phyloP scores from a whole-genome alignment of 2,113 vertebrate genomes.

The Megaceryle maxima region DNA sequence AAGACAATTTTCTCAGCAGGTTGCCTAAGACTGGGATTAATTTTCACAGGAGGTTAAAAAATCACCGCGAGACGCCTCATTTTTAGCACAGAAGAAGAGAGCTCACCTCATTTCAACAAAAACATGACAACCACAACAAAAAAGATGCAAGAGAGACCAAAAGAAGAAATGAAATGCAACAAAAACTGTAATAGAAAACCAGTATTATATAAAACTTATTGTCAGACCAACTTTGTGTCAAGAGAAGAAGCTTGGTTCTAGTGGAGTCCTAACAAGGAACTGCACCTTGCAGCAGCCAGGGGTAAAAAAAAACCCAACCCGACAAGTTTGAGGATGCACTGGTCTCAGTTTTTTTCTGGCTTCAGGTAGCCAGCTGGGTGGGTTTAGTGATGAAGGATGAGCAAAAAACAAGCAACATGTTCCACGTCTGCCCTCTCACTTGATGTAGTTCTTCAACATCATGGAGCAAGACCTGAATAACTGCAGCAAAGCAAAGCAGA shows the following conservation, averaged over 20 bases:
- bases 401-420: not conserved
- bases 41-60: not conserved
- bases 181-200: not conserved
- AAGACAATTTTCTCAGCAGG: constrained; percentile 15
- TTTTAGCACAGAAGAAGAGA: not conserved
- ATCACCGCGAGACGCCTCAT: rapidly evolving
- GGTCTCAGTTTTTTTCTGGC: not conserved
- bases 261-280: not conserved
- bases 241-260: not conserved
- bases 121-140: not conserved
- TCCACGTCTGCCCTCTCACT: not conserved
- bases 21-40: not conserved
- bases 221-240: not conserved
- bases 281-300: not conserved
- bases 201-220: not conserved
- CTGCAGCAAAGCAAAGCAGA: not conserved
- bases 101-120: not conserved
- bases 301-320: not conserved
- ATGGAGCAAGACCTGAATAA: not conserved
- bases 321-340: not conserved
- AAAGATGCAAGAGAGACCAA: not conserved
- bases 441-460: rapidly evolving
- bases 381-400: not conserved
- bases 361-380: not conserved
- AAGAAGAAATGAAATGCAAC: not conserved